Conservation (phyloP, 2,888 invertebrate species). For the Melanostoma mellinum region DNA sequence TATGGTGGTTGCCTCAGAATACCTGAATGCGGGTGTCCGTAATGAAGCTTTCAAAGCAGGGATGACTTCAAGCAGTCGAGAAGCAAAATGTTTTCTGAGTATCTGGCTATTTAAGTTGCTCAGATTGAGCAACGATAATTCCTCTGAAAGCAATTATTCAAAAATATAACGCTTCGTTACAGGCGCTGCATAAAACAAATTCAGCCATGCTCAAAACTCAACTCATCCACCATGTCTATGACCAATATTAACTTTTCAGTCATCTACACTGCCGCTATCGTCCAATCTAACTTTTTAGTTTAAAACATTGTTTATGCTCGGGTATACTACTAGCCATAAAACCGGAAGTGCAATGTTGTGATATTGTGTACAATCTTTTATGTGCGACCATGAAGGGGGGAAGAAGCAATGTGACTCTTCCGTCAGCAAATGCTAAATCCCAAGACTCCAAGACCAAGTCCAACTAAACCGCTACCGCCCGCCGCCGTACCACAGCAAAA, state of each 20-base stretch:
- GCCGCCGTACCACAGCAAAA: conserved; percentile 4
- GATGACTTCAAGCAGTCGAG: too few species aligned
- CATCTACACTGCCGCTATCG: conserved; percentile 43
- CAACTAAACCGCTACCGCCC: conserved; percentile 21
- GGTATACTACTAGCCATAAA: conserved; percentile 62
- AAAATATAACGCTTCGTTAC: too few species aligned
- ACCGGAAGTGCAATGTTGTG: conserved; percentile 71
- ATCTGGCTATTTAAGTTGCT: too few species aligned
- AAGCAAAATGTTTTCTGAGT: too few species aligned
- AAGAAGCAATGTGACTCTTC: conserved; percentile 41
- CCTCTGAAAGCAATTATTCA: too few species aligned
- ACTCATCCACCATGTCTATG: conserved; percentile 1
- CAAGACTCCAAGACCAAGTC: conserved; percentile 49
- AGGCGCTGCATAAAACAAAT: not conserved
- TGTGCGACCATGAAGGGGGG: conserved; percentile 18
- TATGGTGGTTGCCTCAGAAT: too few species aligned
- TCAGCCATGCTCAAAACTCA: not conserved
- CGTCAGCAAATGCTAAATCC: conserved; percentile 66
- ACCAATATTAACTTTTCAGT: conserved; percentile 31
- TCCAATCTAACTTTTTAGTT: conserved; percentile 71
- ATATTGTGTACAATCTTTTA: conserved; percentile 71
- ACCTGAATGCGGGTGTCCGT: too few species aligned
- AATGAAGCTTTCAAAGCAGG: too few species aligned
- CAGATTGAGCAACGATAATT: too few species aligned
- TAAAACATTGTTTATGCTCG: conserved; percentile 69